Percentiles rank a stretch among this genome's conserved stretches.
These are phyloP conservation scores for Falco biarmicus DNA, from an alignment of 2,797 vertebrate species.

Conservation along the genomic window DNA sequence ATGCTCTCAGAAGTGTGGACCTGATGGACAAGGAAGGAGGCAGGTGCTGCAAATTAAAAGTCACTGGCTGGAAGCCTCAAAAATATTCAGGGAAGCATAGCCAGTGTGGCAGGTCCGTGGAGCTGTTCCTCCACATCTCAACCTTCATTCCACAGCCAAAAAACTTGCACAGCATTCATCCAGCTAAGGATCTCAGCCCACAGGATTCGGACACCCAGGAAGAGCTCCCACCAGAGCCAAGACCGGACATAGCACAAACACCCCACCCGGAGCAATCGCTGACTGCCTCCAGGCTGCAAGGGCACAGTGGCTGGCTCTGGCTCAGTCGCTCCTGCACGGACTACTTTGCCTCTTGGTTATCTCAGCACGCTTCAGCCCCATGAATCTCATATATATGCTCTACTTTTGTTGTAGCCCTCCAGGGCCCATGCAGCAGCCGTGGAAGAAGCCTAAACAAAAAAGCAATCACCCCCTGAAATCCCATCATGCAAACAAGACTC, in stretches of 20 bases:
- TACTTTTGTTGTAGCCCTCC: constrained; percentile 28
- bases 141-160: background rate
- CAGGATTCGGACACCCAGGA: background rate
- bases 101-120: background rate
- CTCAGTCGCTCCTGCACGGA: background rate
- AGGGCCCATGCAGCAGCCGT: background rate
- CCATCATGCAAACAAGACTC: constrained; percentile 60
- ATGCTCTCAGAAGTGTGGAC: background rate
- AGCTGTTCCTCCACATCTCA: background rate
- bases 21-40: background rate
- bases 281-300: background rate
- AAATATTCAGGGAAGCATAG: background rate
- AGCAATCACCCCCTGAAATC: constrained; percentile 35
- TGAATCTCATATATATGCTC: constrained; percentile 16
- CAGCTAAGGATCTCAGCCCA: background rate
- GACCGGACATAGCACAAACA: background rate
- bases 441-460: constrained; percentile 56
- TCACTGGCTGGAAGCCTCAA: background rate
- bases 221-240: background rate
- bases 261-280: background rate
- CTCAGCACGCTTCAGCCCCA: background rate
- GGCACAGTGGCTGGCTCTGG: background rate
- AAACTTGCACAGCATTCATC: background rate
- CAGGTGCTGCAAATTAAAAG: background rate
- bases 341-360: background rate